Percentiles rank a stretch among this genome's conserved stretches.
phyloP scores from a whole-genome alignment of 1,140 invertebrate species.

The Anoplolepis gracilipes region DNA sequence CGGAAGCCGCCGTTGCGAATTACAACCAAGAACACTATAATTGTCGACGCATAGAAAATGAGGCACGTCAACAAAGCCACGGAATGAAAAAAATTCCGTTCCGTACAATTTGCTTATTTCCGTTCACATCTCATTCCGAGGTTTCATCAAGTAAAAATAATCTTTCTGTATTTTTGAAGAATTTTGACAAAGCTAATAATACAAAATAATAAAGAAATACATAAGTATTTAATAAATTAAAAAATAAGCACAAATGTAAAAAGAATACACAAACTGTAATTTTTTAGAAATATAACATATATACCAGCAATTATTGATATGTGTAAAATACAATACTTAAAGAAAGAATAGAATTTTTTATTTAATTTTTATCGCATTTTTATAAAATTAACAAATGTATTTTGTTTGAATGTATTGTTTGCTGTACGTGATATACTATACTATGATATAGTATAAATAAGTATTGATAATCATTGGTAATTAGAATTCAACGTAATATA shows the following conservation, averaged over 20 bases:
- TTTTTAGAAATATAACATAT: too few species aligned
- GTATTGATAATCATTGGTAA: neutral
- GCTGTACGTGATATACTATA: too few species aligned
- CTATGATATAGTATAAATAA: too few species aligned
- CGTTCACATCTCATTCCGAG: neutral
- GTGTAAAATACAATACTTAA: neutral
- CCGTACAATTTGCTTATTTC: neutral
- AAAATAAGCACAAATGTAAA: neutral
- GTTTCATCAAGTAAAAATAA: neutral
- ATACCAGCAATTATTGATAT: neutral
- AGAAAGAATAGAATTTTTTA: neutral
- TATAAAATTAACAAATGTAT: neutral
- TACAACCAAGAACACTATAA: slow-evolving; percentile 22
- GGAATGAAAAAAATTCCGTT: slow-evolving; percentile 51
- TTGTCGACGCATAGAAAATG: slow-evolving; percentile 50
- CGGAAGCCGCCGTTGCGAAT: neutral
- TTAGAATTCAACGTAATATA: neutral
- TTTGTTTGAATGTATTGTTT: too few species aligned
- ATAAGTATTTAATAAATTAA: neutral
- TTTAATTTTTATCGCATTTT: neutral
- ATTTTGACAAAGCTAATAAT: neutral
- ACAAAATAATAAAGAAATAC: neutral
- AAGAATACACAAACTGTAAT: neutral
- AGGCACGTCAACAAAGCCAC: slow-evolving; percentile 23
- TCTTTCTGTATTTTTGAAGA: neutral